These are phyloP conservation scores for Trissolcus brochymenae DNA, from an alignment of 2,888 invertebrate species.

Conservation along the genomic window DNA sequence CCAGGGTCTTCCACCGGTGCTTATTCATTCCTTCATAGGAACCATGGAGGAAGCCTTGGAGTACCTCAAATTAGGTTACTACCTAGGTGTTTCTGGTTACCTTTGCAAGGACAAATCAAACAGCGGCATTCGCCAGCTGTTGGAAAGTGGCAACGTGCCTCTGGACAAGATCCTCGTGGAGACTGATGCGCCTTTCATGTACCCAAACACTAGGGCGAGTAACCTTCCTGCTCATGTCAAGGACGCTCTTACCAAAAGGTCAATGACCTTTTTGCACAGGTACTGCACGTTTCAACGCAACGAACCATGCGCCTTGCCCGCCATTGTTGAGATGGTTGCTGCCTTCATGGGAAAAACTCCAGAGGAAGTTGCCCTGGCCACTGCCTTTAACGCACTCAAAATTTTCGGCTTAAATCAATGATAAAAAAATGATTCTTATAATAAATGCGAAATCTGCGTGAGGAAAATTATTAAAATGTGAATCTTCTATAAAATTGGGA, in stretches of 20 bases:
- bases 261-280: slow-evolving; percentile 88
- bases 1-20: slow-evolving; percentile 84
- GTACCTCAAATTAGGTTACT: slow-evolving; percentile 91
- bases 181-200: slow-evolving; percentile 97
- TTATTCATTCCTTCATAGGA: slow-evolving; percentile 95
- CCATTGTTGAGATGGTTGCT: slow-evolving; percentile 95
- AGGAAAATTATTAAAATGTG: no score
- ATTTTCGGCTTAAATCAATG: slow-evolving; percentile 90
- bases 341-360: slow-evolving; percentile 91
- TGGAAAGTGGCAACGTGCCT: slow-evolving; percentile 88
- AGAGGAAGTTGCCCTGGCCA: slow-evolving; percentile 92
- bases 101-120: slow-evolving; percentile 95
- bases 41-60: slow-evolving; percentile 88
- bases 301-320: slow-evolving; percentile 95
- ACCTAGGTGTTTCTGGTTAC: slow-evolving; percentile 90
- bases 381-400: slow-evolving; percentile 94
- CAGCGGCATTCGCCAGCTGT: slow-evolving; percentile 88
- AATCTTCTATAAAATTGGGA: no score
- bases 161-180: slow-evolving; percentile 91
- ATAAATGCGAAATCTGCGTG: background rate
- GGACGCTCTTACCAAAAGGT: slow-evolving; percentile 90
- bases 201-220: slow-evolving; percentile 94
- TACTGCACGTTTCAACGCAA: slow-evolving; percentile 97
- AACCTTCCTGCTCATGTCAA: slow-evolving; percentile 93
- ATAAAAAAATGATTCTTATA: slow-evolving; percentile 66